Percentiles rank a stretch among this genome's conserved stretches.
phyloP scores from a whole-genome alignment of 1,140 invertebrate genomes.

The Lepidurus arcticus region DNA sequence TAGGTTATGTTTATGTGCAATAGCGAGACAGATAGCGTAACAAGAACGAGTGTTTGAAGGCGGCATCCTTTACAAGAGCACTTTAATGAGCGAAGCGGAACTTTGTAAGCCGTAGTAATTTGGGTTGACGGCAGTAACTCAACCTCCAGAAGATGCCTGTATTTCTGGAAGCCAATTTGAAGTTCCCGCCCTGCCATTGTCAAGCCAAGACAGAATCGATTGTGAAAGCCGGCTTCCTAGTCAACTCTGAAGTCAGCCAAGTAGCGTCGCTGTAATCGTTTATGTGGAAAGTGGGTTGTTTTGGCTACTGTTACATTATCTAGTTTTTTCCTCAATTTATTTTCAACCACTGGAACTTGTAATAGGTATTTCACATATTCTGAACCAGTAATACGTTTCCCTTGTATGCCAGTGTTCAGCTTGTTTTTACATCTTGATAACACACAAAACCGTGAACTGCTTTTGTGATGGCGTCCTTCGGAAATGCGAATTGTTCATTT shows the following conservation, averaged over 20 bases:
- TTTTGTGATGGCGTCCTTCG: neutral
- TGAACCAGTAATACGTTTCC: neutral
- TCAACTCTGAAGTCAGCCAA: neutral
- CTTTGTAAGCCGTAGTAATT: neutral
- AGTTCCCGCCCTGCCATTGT: neutral
- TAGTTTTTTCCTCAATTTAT: neutral
- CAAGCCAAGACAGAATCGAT: neutral
- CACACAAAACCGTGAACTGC: slow-evolving; percentile 17
- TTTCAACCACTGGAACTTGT: neutral
- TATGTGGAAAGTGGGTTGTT: neutral
- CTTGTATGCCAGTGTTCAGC: neutral
- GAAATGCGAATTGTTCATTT: neutral
- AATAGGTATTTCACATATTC: neutral
- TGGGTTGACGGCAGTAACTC: neutral
- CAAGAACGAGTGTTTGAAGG: neutral
- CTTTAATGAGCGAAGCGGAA: neutral
- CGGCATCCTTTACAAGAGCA: neutral
- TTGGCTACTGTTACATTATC: neutral
- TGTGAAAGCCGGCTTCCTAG: neutral
- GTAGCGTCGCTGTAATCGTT: slow-evolving; percentile 21
- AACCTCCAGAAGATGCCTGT: neutral
- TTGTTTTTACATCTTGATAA: neutral
- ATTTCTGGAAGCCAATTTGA: neutral
- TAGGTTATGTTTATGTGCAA: neutral
- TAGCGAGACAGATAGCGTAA: neutral